Conservation (phyloP, 2,113 vertebrate species). For the Rattus rattus region DNA sequence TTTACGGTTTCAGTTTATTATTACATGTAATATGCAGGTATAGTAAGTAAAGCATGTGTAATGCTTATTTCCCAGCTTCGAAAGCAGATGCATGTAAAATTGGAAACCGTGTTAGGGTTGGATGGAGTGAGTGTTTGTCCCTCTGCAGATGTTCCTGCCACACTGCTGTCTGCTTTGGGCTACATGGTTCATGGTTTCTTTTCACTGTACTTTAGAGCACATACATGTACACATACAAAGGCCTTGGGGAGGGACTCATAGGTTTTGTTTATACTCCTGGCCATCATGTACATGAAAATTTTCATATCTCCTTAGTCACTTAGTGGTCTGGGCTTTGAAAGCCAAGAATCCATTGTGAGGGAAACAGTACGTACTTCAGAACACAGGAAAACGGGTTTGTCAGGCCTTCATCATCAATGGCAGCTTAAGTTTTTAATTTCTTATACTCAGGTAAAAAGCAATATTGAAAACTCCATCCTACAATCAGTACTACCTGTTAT, state of each 20-base stretch:
- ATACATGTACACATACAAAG: not conserved
- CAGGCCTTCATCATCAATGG: constrained; percentile 13
- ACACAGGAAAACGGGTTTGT: not conserved
- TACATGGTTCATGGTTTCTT: not conserved
- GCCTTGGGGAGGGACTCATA: not conserved
- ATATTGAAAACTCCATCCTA: constrained; percentile 29
- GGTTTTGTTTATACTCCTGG: not conserved
- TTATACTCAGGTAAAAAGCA: not conserved
- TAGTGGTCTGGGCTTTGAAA: constrained; percentile 37
- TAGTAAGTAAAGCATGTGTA: not conserved
- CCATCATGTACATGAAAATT: not conserved
- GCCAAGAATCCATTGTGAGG: not conserved
- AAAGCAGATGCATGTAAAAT: constrained; percentile 4
- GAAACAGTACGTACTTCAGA: constrained; percentile 44
- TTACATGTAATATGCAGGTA: not conserved
- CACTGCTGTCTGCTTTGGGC: not conserved
- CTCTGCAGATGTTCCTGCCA: not conserved
- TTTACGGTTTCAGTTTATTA: constrained; percentile 27
- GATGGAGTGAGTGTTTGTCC: not conserved
- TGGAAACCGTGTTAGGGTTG: not conserved
- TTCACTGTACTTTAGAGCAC: not conserved
- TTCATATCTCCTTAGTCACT: not conserved
- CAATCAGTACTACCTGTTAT: not conserved
- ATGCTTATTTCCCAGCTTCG: not conserved
- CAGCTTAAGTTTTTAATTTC: constrained; percentile 29